Base-by-base conservation (phyloP, 2,888 invertebrate species). In the Ommatoiulus sabulosus region DNA sequence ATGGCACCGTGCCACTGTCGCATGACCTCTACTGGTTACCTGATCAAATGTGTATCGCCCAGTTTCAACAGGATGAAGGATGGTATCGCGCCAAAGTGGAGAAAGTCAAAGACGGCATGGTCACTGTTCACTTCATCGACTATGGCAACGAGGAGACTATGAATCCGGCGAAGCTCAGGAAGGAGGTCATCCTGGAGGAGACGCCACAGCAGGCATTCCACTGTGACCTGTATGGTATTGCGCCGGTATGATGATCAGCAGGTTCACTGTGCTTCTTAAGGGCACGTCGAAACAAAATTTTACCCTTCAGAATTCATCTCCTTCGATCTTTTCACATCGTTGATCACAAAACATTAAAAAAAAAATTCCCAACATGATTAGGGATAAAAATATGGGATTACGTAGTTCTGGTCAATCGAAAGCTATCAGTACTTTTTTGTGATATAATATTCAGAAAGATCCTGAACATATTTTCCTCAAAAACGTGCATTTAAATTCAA, bases 121-220 rank as follows among this genome's bases (percentile, higher is more conserved):
- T 88, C 24, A 72, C 87, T 0, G 93, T 97, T 0, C 93, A 94
- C 88, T 97, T 96, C 92, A 94, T 97, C 0, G 97, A 97, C 93
- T 97, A 96, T 91, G 97, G 97, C 0, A 97, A 97, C 91, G 93
- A 94, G 80, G 97, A 97, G 92, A 92, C 92, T 0, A 95, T 96
- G 89, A 90, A 93, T 0, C 93, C 94, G 17, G 92, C 93, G 0
- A 94, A 95, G 88, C 91, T 97, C 87, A 93, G 95, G 35, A 95
- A 95, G 90, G 94, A 94, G 90, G 93, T 95, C 1, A 94, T 95
- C 6, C 94, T 95, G 86, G 93, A 94, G 0, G 93, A 96, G 87
- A 93, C 96, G 89, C 96, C 96, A 0, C 94, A 94, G 17, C 95
- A 96, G 92, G 94, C 95, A 0, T 94, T 94, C 86, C 95, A 93